A percentile compares a stretch with the other conserved stretches of the same genome.
These are phyloP conservation scores for Dolichallabes microphthalmus DNA, from an alignment of 2,113 vertebrate species.

Conservation along the genomic window DNA sequence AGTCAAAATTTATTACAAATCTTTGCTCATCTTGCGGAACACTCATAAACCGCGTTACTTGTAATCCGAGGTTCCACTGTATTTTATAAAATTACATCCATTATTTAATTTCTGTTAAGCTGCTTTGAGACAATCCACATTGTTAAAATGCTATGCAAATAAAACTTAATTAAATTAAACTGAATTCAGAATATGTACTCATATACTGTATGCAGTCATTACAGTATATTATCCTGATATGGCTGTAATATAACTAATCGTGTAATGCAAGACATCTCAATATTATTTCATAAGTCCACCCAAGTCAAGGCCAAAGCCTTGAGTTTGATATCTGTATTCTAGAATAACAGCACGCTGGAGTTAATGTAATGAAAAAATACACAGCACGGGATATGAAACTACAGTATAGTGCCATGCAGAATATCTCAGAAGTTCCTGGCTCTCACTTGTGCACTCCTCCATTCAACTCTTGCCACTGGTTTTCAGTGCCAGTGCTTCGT, in stretches of 20 bases:
- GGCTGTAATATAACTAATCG: neutral
- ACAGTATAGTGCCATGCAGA: neutral
- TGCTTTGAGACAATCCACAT: too few relatives aligned
- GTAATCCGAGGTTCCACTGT: too few relatives aligned
- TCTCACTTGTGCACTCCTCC: neutral
- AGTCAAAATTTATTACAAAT: too few relatives aligned
- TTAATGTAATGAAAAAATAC: neutral
- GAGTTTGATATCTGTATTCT: neutral
- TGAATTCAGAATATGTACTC: neutral
- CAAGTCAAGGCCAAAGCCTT: neutral
- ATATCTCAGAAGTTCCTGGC: neutral
- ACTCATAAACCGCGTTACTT: too few relatives aligned
- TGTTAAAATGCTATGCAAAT: too few relatives aligned
- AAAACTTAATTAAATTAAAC: too few relatives aligned
- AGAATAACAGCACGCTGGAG: neutral
- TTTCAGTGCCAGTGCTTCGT: neutral
- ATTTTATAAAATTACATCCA: too few relatives aligned
- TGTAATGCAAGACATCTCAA: neutral
- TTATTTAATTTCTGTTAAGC: too few relatives aligned
- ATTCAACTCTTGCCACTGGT: neutral
- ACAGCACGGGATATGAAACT: neutral
- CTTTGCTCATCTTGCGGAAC: too few relatives aligned
- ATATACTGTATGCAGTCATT: too few relatives aligned
- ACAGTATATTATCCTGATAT: neutral
- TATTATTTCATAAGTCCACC: neutral